Evolutionary conservation across 2,113 vertebrate genomes (phyloP).

Genomic region (Galemys pyrenaicus): DNA sequence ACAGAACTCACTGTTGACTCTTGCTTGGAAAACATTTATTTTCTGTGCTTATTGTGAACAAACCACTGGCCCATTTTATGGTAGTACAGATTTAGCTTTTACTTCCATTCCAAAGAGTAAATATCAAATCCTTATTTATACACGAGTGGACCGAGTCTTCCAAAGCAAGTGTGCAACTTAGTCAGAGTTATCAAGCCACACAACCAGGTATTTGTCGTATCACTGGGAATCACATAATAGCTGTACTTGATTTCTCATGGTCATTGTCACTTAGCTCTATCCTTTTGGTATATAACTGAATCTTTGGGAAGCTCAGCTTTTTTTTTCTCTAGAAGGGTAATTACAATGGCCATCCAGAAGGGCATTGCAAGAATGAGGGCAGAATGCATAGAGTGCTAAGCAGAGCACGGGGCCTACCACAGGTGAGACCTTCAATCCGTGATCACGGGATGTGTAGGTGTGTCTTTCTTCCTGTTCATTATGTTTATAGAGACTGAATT

Average conservation of each 20-base stretch:
- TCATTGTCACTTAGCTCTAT: not conserved
- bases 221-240: not conserved
- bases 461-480: not conserved
- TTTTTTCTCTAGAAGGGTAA: constrained; percentile 24
- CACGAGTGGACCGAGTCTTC: not conserved
- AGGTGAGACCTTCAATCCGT: not conserved
- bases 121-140: rapidly evolving
- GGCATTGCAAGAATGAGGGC: not conserved
- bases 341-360: not conserved
- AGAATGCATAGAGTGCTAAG: not conserved
- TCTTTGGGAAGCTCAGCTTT: not conserved
- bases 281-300: not conserved
- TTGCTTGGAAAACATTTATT: not conserved
- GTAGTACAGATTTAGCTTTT: not conserved
- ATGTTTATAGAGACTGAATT: not conserved
- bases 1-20: not conserved
- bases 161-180: not conserved
- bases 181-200: not conserved
- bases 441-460: not conserved
- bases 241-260: not conserved
- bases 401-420: not conserved
- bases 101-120: not conserved
- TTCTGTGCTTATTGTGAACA: not conserved
- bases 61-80: not conserved
- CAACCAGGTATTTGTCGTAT: not conserved